phyloP scores from a whole-genome alignment of 2,113 vertebrate genomes.

The Morphnarchus princeps region DNA sequence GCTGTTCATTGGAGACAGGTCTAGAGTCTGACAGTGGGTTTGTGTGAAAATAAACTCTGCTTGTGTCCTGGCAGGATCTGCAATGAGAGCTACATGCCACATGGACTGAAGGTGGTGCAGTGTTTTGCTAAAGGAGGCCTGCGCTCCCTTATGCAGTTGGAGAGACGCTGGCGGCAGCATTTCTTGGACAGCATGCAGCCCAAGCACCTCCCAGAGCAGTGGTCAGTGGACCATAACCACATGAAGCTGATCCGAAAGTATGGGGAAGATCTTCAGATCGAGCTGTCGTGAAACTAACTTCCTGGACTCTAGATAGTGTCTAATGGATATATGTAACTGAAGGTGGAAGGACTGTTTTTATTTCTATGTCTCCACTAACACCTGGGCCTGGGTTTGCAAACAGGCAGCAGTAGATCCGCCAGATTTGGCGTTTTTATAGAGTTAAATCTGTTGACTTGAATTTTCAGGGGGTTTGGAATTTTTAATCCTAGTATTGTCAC shows the following conservation, averaged over 20 bases:
- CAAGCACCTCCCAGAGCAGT: conserved; percentile 86
- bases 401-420: neutral
- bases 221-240: conserved; percentile 94
- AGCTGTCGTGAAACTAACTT: conserved; percentile 63
- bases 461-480: neutral
- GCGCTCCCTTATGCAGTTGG: conserved; percentile 88
- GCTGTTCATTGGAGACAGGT: neutral
- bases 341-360: neutral
- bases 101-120: conserved; percentile 93
- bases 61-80: conserved; percentile 82
- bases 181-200: conserved; percentile 92
- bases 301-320: neutral
- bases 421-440: neutral
- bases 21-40: neutral
- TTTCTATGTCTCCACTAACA: neutral
- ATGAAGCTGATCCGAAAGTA: conserved; percentile 90
- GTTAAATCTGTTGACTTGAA: neutral
- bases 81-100: conserved; percentile 88
- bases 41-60: conserved; percentile 6
- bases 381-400: neutral
- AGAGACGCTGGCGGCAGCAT: conserved; percentile 93
- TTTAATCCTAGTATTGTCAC: neutral
- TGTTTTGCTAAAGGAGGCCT: conserved; percentile 79
- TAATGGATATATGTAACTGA: neutral
- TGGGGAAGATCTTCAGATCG: conserved; percentile 82